These are phyloP conservation scores for Xanthorhoe designata DNA, from an alignment of 2,888 invertebrate species.

Conservation along the genomic window DNA sequence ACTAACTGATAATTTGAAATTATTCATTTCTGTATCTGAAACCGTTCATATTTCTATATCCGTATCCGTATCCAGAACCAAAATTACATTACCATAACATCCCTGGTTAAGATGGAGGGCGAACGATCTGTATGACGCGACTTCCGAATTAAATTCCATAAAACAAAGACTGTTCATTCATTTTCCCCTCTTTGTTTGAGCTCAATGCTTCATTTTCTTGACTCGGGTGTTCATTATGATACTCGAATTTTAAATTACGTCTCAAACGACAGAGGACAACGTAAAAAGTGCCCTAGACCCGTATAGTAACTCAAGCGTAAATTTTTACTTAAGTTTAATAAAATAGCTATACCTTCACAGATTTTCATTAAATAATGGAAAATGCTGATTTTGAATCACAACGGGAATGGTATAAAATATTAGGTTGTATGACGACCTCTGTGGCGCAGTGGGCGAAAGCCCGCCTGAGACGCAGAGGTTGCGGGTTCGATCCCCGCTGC, in stretches of 20 bases:
- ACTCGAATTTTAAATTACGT: constrained; percentile 16
- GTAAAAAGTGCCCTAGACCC: neutral
- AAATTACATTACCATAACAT: no score
- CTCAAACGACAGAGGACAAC: constrained; percentile 7
- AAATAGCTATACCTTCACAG: neutral
- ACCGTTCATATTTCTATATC: no score
- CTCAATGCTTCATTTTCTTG: constrained; percentile 35
- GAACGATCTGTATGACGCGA: constrained; percentile 52
- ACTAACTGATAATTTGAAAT: no score
- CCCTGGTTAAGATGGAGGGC: constrained; percentile 50
- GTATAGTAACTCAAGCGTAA: neutral
- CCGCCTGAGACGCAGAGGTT: no score
- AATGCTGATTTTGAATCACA: no score
- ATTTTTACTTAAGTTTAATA: neutral
- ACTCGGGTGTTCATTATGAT: constrained; percentile 22
- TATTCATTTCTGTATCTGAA: no score
- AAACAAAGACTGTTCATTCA: constrained; percentile 50
- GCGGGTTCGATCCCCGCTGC: no score
- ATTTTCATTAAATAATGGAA: neutral
- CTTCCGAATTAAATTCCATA: constrained; percentile 54
- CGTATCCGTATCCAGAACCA: no score
- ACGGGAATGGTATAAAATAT: no score
- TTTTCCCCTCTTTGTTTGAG: constrained; percentile 39
- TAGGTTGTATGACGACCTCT: no score
- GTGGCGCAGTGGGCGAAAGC: no score